phyloP scores from a whole-genome alignment of 2,113 vertebrate genomes.

The Herpetotheres cachinnans region DNA sequence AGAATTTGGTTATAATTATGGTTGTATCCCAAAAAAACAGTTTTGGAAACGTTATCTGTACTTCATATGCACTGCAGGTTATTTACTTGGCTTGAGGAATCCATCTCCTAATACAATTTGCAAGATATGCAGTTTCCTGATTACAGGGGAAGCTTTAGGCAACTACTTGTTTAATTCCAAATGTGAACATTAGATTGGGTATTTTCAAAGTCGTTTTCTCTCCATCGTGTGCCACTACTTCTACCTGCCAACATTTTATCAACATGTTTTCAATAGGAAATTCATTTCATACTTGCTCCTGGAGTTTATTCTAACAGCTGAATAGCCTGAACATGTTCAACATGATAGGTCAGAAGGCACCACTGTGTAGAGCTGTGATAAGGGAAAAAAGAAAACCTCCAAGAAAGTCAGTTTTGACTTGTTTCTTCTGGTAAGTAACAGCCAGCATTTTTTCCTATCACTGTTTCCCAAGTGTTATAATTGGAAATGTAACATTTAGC shows the following conservation, averaged over 20 bases:
- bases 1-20: not conserved
- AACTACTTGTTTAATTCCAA: conserved; percentile 55
- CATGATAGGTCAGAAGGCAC: conserved; percentile 57
- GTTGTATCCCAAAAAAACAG: not conserved
- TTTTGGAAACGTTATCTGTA: not conserved
- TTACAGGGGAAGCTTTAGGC: conserved; percentile 39
- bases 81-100: conserved; percentile 34
- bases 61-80: not conserved
- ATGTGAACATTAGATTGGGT: conserved; percentile 48
- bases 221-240: not conserved
- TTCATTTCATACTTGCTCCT: conserved; percentile 63
- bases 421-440: conserved; percentile 12
- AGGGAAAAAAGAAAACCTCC: conserved; percentile 41
- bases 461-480: conserved; percentile 10
- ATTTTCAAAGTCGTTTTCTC: conserved; percentile 63
- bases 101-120: conserved; percentile 12
- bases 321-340: conserved; percentile 37
- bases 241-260: conserved; percentile 66
- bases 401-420: conserved; percentile 35
- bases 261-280: conserved; percentile 63
- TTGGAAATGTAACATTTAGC: conserved; percentile 33
- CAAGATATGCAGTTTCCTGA: conserved; percentile 46
- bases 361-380: conserved; percentile 51
- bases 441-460: conserved; percentile 22
- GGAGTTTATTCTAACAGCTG: conserved; percentile 48